Evolutionary conservation across 2,888 invertebrate species (phyloP), one percentile per base, ranked within the genome.

Genomic region (Aleiodes alternator): DNA sequence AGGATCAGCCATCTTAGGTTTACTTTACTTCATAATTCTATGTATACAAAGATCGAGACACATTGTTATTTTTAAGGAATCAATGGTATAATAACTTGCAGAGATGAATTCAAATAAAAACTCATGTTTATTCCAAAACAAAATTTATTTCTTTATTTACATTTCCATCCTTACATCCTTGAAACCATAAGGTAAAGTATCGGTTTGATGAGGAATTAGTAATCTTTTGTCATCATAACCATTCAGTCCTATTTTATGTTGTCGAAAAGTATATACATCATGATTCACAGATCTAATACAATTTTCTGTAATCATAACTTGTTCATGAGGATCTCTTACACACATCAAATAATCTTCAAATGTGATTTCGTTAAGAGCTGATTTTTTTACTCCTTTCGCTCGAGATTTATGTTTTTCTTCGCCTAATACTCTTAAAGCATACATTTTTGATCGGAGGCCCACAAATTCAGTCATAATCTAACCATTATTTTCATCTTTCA

Each of bases 341-440:
- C 69, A 74, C 5, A 4, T n/a, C 14, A 51, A 34, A 53, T 71
- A 73, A 12, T 73, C 71, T 12, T 64, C 66, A 34, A 75, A 71
- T n/a, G 64, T 64, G n/a, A 75, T 75, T 3, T 5, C 11, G 5
- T 61, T 64, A 4, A 75, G 34, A 1, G 71, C 38, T 4, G 57
- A 64, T 9, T 29, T 16, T 50, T 64, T 69, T 8, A 51, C 69
- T 31, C 76, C 76, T 51, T 77, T 77, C 34, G 72, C 78, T 6
- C 57, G 34, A 7, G 55, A 76, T 81, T 83, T 51, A 82, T 83
- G 85, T 57, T 7, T 14, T 34, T 71, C 59, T 8, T 50, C 23
- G 4, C 59, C 59, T n/a, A 38, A 29, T 3, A 70, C 7, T 14
- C 55, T 75, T 14, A 34, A 56, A 3, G 68, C 11, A 48, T 71